Percentiles rank a stretch among this genome's conserved stretches.
phyloP scores from a whole-genome alignment of 2,797 vertebrate species.

The Erethizon dorsatum region DNA sequence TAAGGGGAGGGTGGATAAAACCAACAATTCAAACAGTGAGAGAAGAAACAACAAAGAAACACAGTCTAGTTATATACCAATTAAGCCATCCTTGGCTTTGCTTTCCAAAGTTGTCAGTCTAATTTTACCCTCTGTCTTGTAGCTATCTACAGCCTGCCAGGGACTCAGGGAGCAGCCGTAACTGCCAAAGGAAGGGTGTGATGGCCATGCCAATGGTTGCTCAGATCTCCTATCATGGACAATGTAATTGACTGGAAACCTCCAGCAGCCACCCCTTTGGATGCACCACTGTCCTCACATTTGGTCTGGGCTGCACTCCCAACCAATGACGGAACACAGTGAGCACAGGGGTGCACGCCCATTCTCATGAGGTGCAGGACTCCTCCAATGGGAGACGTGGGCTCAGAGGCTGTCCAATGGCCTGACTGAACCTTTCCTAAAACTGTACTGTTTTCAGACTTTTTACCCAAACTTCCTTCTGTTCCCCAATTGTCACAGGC shows the following conservation, averaged over 20 bases:
- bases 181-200: slow-evolving; percentile 86
- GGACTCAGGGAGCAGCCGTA: slow-evolving; percentile 87
- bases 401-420: background rate
- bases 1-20: background rate
- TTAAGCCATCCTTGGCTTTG: slow-evolving; percentile 84
- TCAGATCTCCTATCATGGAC: background rate
- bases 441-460: background rate
- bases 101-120: slow-evolving; percentile 86
- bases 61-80: slow-evolving; percentile 87
- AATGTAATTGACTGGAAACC: background rate
- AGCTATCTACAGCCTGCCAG: slow-evolving; percentile 88
- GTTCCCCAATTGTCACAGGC: background rate
- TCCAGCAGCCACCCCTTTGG: background rate
- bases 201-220: background rate
- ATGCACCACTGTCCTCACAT: background rate
- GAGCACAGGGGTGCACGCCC: background rate
- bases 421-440: background rate
- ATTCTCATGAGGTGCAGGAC: background rate
- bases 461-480: background rate
- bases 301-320: background rate
- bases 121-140: slow-evolving; percentile 88
- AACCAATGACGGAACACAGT: background rate
- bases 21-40: slow-evolving; percentile 59
- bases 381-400: background rate
- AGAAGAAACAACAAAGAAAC: slow-evolving; percentile 72